phyloP scores from a whole-genome alignment of 2,113 vertebrate species.

The Anhinga rufa region DNA sequence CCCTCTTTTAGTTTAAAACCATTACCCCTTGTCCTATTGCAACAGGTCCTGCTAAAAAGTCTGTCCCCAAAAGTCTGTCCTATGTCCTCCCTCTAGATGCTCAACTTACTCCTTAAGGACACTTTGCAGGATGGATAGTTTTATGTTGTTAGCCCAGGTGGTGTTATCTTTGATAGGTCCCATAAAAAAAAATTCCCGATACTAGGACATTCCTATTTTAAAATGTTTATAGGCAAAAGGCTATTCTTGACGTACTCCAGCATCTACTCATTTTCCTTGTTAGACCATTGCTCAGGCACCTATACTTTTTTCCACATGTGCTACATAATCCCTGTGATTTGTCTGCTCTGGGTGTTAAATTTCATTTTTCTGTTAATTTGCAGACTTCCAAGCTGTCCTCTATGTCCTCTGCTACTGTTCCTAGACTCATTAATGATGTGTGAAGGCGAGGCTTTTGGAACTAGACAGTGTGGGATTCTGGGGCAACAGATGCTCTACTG shows the following conservation, averaged over 20 bases:
- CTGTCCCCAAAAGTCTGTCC: background rate
- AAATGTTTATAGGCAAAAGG: background rate
- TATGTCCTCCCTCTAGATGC: background rate
- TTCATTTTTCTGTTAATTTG: background rate
- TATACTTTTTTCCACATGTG: background rate
- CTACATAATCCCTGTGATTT: background rate
- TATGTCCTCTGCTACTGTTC: background rate
- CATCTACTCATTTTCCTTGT: background rate
- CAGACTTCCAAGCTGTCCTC: background rate
- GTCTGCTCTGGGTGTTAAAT: background rate
- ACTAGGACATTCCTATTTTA: background rate
- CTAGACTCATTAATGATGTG: accelerated
- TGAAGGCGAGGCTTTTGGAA: background rate
- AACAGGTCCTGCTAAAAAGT: background rate
- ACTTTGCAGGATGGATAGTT: background rate
- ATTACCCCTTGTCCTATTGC: background rate
- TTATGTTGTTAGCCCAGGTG: background rate
- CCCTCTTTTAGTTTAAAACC: background rate
- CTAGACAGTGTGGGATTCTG: background rate
- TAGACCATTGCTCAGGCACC: background rate
- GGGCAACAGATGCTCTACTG: background rate
- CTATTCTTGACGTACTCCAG: background rate
- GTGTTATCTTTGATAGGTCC: background rate
- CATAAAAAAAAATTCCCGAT: background rate
- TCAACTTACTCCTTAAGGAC: background rate